These are phyloP conservation scores for Phodopus roborovskii DNA, from an alignment of 2,113 vertebrate genomes.

Conservation along the genomic window DNA sequence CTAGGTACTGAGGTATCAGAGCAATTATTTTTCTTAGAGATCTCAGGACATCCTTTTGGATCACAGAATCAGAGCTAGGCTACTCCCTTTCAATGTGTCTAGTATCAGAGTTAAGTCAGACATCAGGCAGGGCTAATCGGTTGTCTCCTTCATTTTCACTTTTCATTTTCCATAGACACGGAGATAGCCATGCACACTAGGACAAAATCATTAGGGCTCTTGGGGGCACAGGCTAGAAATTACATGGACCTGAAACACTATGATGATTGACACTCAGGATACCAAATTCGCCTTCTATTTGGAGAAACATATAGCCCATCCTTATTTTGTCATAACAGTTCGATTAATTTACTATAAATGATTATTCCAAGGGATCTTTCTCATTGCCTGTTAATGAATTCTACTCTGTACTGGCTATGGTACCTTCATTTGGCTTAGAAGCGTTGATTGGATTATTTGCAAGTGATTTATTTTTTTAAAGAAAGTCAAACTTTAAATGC, in stretches of 20 bases:
- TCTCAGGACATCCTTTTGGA: neutral
- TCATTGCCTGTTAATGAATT: neutral
- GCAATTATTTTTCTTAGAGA: neutral
- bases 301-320: neutral
- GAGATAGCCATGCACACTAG: neutral
- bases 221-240: neutral
- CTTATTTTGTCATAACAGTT: neutral
- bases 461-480: neutral
- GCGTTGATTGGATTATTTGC: neutral
- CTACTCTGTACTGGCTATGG: neutral
- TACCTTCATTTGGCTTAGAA: neutral
- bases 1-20: neutral
- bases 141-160: neutral
- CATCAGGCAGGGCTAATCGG: neutral
- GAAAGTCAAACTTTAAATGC: neutral
- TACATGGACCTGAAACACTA: neutral
- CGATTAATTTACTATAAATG: constrained; percentile 3
- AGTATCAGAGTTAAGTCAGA: neutral
- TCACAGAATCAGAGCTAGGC: neutral
- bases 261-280: neutral
- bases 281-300: neutral
- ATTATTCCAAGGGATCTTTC: neutral
- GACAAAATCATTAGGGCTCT: neutral
- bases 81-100: neutral
- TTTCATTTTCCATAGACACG: constrained; percentile 14